Conservation (phyloP, 2,888 invertebrate species). For the Luffia ferchaultella region DNA sequence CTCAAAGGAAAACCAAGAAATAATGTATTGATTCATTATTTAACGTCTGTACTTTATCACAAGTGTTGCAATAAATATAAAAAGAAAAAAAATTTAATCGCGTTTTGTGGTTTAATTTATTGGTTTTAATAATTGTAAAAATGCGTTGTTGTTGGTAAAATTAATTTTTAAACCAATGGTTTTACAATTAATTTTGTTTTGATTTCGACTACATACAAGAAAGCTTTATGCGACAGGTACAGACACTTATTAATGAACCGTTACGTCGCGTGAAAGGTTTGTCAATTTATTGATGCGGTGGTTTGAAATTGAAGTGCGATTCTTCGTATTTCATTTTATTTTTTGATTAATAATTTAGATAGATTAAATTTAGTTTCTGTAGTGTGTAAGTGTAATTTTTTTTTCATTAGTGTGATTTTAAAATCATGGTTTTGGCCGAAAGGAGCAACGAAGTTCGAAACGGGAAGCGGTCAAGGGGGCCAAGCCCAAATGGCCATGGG, state of each 20-base stretch:
- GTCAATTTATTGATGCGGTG: slow-evolving; percentile 67
- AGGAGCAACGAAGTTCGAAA: slow-evolving; percentile 86
- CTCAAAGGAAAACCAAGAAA: not conserved
- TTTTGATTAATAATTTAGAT: slow-evolving; percentile 16
- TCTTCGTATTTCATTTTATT: slow-evolving; percentile 32
- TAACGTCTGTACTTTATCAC: slow-evolving; percentile 4
- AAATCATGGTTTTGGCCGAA: slow-evolving; percentile 87
- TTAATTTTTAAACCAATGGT: too few relatives aligned
- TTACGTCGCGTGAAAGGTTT: slow-evolving; percentile 34
- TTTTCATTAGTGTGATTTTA: slow-evolving; percentile 23
- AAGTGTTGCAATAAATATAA: slow-evolving; percentile 3
- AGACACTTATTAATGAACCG: slow-evolving; percentile 40
- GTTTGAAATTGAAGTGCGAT: slow-evolving; percentile 58
- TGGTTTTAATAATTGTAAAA: too few relatives aligned
- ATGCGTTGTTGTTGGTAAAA: too few relatives aligned
- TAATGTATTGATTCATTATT: not conserved
- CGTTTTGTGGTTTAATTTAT: slow-evolving; percentile 8
- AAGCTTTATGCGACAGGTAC: slow-evolving; percentile 25
- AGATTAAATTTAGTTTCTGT: slow-evolving; percentile 19
- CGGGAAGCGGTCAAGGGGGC: slow-evolving; percentile 88
- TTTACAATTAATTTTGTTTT: too few relatives aligned
- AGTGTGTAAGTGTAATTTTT: slow-evolving; percentile 22
- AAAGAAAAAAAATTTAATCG: slow-evolving; percentile 31
- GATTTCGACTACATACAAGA: not conserved
- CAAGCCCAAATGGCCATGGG: slow-evolving; percentile 87